Evolutionary conservation across 2,113 vertebrate genomes (phyloP).

Genomic region (Leuciscus idus): DNA sequence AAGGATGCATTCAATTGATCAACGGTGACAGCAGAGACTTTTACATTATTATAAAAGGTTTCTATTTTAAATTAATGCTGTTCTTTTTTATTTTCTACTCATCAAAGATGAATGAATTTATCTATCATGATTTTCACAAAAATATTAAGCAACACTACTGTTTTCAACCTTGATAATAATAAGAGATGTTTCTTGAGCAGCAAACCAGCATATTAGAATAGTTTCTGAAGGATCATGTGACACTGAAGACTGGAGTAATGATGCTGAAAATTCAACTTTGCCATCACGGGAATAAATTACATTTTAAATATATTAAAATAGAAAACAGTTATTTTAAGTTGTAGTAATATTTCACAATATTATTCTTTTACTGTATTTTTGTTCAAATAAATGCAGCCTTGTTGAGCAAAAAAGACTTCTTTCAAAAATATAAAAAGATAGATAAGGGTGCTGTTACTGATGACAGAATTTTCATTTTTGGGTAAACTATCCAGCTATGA

Average conservation of each 20-base stretch:
- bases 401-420: not conserved
- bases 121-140: not conserved
- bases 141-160: not conserved
- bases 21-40: not conserved
- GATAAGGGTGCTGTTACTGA: not conserved
- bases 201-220: not conserved
- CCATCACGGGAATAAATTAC: not conserved
- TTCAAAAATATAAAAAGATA: not conserved
- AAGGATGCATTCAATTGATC: not conserved
- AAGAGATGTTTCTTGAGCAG: not conserved
- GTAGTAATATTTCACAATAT: not conserved
- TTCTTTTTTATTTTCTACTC: not conserved
- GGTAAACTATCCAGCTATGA: not conserved
- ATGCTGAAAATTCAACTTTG: not conserved
- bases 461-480: not conserved
- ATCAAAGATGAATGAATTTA: not conserved
- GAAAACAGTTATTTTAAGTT: not conserved
- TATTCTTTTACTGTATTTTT: not conserved
- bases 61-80: not conserved
- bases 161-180: not conserved
- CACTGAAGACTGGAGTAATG: not conserved
- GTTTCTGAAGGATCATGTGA: not conserved
- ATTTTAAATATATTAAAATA: not conserved
- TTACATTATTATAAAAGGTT: not conserved
- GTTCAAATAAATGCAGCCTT: not conserved